Conservation (phyloP, 2,888 invertebrate species). For the Drosophila pseudotakahashii region DNA sequence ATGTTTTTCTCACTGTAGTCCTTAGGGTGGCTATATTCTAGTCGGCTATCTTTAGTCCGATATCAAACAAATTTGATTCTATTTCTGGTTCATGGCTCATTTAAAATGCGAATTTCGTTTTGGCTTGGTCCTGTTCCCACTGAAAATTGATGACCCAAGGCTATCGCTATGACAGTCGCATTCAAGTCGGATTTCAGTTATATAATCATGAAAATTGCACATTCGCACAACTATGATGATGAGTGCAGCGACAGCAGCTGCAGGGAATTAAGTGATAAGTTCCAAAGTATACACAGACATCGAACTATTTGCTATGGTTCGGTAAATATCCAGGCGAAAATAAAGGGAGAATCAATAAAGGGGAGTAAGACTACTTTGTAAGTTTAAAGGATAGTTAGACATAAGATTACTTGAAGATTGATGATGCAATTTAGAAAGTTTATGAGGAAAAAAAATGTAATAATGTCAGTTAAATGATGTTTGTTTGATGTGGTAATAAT, state of each 20-base stretch:
- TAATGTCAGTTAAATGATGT: background rate
- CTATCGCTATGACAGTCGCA: constrained; percentile 19
- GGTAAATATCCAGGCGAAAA: constrained; percentile 11
- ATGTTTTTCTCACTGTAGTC: background rate
- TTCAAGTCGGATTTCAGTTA: constrained; percentile 12
- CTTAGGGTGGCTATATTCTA: background rate
- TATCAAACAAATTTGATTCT: constrained; percentile 39
- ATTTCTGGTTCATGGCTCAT: constrained; percentile 55
- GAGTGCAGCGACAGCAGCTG: constrained; percentile 29
- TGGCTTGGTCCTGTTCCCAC: background rate
- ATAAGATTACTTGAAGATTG: constrained; percentile 10
- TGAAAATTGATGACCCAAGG: constrained; percentile 36
- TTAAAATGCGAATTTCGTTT: constrained; percentile 48
- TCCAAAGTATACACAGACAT: constrained; percentile 21
- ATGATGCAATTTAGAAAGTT: constrained; percentile 1
- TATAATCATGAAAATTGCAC: constrained; percentile 18
- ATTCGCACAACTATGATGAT: constrained; percentile 16
- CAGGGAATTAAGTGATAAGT: constrained; percentile 34
- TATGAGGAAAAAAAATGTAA: background rate
- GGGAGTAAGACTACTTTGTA: background rate
- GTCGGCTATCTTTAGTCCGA: constrained; percentile 1
- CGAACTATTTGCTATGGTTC: constrained; percentile 7
- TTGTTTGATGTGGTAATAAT: no score
- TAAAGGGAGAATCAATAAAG: background rate
- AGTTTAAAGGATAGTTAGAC: background rate